These are phyloP conservation scores for Ectemnius cavifrons DNA, from an alignment of 2,888 invertebrate genomes.

Conservation along the genomic window DNA sequence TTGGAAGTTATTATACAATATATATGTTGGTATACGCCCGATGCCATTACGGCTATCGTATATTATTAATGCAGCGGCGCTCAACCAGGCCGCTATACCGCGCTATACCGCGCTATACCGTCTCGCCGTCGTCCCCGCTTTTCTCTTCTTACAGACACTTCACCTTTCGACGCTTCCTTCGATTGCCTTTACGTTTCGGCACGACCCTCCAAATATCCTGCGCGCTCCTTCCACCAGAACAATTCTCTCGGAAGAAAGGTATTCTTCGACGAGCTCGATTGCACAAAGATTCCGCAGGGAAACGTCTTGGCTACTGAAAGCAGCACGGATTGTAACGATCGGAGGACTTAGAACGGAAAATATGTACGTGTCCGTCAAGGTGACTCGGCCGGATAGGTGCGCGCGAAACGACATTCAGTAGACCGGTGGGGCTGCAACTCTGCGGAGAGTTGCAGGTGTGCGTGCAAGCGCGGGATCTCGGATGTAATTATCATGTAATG, in stretches of 20 bases:
- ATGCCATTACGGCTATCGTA: conserved; percentile 77
- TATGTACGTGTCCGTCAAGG: conserved; percentile 52
- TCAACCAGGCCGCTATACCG: conserved; percentile 63
- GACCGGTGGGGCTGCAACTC: not conserved
- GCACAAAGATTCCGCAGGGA: too few species aligned
- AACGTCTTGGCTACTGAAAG: too few species aligned
- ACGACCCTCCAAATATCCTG: too few species aligned
- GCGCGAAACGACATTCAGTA: conserved; percentile 58
- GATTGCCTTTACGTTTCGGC: too few species aligned
- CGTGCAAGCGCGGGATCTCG: conserved; percentile 13
- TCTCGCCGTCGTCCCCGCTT: not conserved
- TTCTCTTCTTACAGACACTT: not conserved
- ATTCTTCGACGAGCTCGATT: too few species aligned
- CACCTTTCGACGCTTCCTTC: too few species aligned
- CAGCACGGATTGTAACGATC: too few species aligned
- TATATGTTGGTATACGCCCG: conserved; percentile 75
- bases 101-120: conserved; percentile 1
- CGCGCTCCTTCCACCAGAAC: too few species aligned
- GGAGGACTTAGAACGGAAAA: conserved; percentile 48
- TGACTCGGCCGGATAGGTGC: conserved; percentile 44
- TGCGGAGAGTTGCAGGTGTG: conserved; percentile 17
- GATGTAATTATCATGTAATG: conserved; percentile 57
- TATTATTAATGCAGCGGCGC: conserved; percentile 78
- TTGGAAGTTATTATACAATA: conserved; percentile 78
- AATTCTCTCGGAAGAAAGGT: too few species aligned